A percentile compares a stretch with the other conserved stretches of the same genome.
These are phyloP conservation scores for Vimba vimba DNA, from an alignment of 2,113 vertebrate genomes.

Conservation along the genomic window DNA sequence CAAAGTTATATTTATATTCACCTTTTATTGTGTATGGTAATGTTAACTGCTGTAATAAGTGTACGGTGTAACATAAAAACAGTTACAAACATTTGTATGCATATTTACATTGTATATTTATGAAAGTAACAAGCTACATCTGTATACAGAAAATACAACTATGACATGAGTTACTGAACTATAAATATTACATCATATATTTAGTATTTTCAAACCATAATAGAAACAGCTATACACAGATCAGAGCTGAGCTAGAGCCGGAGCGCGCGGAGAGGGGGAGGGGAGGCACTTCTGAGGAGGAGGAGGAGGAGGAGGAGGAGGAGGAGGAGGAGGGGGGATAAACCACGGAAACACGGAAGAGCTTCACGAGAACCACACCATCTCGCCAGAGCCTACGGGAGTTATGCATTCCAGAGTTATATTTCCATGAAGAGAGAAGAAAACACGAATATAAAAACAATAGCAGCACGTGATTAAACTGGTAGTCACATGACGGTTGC, in stretches of 20 bases:
- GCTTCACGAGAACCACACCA: conserved; percentile 69
- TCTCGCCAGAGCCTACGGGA: conserved; percentile 70
- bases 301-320: conserved; percentile 67
- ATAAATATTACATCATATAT: conserved; percentile 88
- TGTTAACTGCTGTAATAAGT: conserved; percentile 92
- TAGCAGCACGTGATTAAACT: conserved; percentile 91
- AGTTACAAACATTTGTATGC: conserved; percentile 93
- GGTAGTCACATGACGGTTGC: conserved; percentile 75
- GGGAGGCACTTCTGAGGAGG: conserved; percentile 90
- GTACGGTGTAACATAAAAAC: conserved; percentile 91
- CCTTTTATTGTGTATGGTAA: conserved; percentile 86
- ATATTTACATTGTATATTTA: conserved; percentile 96
- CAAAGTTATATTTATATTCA: conserved; percentile 77
- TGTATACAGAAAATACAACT: conserved; percentile 88
- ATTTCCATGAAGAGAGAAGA: conserved; percentile 65
- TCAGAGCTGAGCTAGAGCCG: conserved; percentile 73
- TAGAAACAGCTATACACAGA: conserved; percentile 76
- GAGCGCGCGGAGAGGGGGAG: conserved; percentile 71
- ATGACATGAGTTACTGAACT: conserved; percentile 87
- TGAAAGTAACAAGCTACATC: conserved; percentile 88
- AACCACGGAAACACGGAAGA: conserved; percentile 80
- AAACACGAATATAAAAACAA: conserved; percentile 67
- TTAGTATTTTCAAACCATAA: conserved; percentile 79
- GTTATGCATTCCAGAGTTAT: conserved; percentile 80
- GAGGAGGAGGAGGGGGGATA: too few species aligned